Base-by-base conservation (phyloP, 2,797 vertebrate genomes). In the Danio albolineatus region DNA sequence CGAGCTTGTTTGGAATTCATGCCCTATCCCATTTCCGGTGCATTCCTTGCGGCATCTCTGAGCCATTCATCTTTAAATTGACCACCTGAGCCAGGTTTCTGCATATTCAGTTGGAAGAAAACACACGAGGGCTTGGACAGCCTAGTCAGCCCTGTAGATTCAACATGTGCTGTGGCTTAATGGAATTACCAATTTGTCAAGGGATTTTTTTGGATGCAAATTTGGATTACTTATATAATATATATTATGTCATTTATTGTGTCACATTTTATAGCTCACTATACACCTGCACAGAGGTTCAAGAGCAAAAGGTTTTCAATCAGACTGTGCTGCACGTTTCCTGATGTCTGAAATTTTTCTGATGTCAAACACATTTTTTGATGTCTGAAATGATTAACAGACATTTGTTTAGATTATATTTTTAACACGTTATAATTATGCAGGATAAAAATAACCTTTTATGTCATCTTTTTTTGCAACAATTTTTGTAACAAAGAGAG, bases 31-130 rank as follows among this genome's bases (percentile, higher is more conserved):
- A 87, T 85, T 87, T 87, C 86, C 78, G 75, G 70, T 62, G 75
- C 84, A 87, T 87, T 87, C 84, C 85, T 86, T 66, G 70, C 76
- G 78, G 80, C 78, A 85, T 86, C 86, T 88, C 82, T 41, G 62
- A 84, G 83, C 73, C 82, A 88, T 86, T 88, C 81, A 85, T 79
- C 77, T 84, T 86, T 85, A 88, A 84, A 88, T 86, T 84, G 85
- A 84, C 84, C 86, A 87, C 82, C 86, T 87, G 86, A 85, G 86
- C 86, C 84, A 73, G 65, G 59, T 65, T 83, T 85, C 80, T 80
- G 82, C 82, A 84, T 87, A 87, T 85, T 87, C 78, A 84, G 77
- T 72, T 78, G 80, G 80, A 83, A 76, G 49, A 80, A 81, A 73
- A 56, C 78, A 67, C 71, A 76, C 70, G 67, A 78, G 79, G 28